Conservation (phyloP, 2,888 invertebrate species). For the Antitype chi region DNA sequence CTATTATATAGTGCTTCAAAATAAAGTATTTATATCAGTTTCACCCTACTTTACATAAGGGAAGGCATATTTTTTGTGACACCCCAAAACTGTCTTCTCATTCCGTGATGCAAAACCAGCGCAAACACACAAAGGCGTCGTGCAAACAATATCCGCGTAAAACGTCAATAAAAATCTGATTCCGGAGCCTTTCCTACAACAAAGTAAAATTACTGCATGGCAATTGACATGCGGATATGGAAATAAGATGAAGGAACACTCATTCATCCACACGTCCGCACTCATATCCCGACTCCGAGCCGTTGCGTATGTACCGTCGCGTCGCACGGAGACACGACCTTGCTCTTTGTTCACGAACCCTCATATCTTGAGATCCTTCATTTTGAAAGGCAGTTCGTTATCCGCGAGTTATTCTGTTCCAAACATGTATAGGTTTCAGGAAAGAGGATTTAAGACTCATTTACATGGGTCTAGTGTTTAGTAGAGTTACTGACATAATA, state of each 20-base stretch:
- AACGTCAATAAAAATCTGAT: constrained; percentile 52
- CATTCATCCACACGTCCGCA: constrained; percentile 56
- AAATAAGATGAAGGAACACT: constrained; percentile 61
- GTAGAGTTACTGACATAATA: background rate
- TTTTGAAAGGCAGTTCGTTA: constrained; percentile 60
- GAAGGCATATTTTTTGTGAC: background rate
- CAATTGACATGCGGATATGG: constrained; percentile 63
- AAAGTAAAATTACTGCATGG: constrained; percentile 56
- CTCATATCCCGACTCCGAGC: constrained; percentile 44
- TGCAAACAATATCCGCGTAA: constrained; percentile 39
- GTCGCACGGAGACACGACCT: constrained; percentile 50
- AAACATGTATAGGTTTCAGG: constrained; percentile 31
- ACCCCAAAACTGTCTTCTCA: background rate
- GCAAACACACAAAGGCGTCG: constrained; percentile 30
- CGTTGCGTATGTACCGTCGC: constrained; percentile 31
- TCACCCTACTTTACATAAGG: background rate
- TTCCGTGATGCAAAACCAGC: constrained; percentile 13
- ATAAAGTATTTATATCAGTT: background rate
- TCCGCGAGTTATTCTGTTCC: constrained; percentile 43
- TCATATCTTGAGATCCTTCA: constrained; percentile 55
- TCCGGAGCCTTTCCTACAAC: constrained; percentile 41
- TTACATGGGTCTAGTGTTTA: constrained; percentile 16
- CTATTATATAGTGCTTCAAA: background rate
- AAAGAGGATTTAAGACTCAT: constrained; percentile 29
- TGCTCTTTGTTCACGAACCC: constrained; percentile 56